Evolutionary conservation across 92 coral and sea anemone species (phyloP), one percentile per base, ranked within the genome.

Genomic region (Zoanthus solanderi): DNA sequence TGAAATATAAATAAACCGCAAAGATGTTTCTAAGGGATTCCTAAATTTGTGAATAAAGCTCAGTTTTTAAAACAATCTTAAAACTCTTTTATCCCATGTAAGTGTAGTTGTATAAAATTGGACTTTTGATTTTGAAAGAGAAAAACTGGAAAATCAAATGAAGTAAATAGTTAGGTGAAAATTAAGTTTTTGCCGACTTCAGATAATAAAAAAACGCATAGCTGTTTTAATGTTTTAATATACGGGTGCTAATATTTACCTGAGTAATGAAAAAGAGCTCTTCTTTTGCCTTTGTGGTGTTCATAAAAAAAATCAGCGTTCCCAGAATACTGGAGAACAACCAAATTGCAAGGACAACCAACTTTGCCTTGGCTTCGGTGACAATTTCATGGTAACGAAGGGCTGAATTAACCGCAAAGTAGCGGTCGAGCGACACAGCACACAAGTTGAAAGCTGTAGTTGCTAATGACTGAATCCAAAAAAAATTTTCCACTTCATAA

Each of bases 371-470:
- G 15, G 34, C 11, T 69, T 29, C 17, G n/a, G 79, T 75, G 10
- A 75, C 79, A 9, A 75, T 18, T 23, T 18, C 79, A 7, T 28
- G 79, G 34, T 75, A 75, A 10, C 79, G 79, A 47, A 75, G 58
- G 56, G 79, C 79, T 48, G 34, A n/a, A 1, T 28, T 47, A 5
- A 75, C 79, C n/a, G 79, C 79, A 31, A 30, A 69, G 46, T 69
- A 69, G 46, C 75, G 75, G 15, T 69, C 75, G 17, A 69, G 0
- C 15, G 75, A 69, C 17, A 69, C 46, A 10, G 75, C 75, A 34
- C 75, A 69, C 31, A 69, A 13, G 10, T 11, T 75, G 37, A 75
- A 75, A 7, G 79, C 60, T 48, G 79, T 75, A 3, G 79, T 31
- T 18, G 60, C 61, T 5, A 75, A 5, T 17, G 61, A 45, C 31